phyloP scores from a whole-genome alignment of 2,888 invertebrate species.

The Heliconius aoede region DNA sequence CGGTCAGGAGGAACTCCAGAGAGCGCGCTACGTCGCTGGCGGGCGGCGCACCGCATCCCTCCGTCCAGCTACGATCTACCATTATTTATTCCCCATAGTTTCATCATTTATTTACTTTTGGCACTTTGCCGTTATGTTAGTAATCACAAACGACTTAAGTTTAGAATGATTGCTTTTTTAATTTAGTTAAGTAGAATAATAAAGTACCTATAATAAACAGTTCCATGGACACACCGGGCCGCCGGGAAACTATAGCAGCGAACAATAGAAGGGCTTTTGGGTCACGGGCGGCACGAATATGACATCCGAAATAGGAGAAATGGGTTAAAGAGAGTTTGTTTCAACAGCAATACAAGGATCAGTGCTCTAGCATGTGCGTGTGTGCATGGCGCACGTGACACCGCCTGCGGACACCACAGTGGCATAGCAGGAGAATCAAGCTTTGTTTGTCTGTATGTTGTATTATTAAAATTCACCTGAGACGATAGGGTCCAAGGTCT shows the following conservation, averaged over 20 bases:
- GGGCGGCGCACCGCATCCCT: constrained; percentile 54
- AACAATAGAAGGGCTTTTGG: constrained; percentile 50
- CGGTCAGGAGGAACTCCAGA: constrained; percentile 60
- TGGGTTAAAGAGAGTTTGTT: constrained; percentile 69
- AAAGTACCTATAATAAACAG: constrained; percentile 12
- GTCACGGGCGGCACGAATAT: constrained; percentile 53
- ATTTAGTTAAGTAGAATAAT: background rate
- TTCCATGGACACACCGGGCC: constrained; percentile 45
- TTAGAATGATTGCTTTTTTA: background rate
- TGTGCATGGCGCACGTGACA: too few species aligned
- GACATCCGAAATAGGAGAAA: constrained; percentile 60
- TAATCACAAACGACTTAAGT: background rate
- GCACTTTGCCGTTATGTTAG: too few species aligned
- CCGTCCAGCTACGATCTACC: constrained; percentile 53
- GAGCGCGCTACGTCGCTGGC: constrained; percentile 59
- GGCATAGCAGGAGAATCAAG: too few species aligned
- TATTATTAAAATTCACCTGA: background rate
- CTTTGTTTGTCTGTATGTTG: background rate
- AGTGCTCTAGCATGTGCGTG: too few species aligned
- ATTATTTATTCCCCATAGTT: too few species aligned
- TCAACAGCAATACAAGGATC: constrained; percentile 54
- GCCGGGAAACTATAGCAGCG: constrained; percentile 41
- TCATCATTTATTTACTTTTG: too few species aligned
- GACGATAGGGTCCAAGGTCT: constrained; percentile 60
- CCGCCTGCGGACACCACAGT: too few species aligned